A percentile compares a stretch with the other conserved stretches of the same genome.
These are phyloP conservation scores for Macaria liturata DNA, from an alignment of 2,888 invertebrate species.

Conservation along the genomic window DNA sequence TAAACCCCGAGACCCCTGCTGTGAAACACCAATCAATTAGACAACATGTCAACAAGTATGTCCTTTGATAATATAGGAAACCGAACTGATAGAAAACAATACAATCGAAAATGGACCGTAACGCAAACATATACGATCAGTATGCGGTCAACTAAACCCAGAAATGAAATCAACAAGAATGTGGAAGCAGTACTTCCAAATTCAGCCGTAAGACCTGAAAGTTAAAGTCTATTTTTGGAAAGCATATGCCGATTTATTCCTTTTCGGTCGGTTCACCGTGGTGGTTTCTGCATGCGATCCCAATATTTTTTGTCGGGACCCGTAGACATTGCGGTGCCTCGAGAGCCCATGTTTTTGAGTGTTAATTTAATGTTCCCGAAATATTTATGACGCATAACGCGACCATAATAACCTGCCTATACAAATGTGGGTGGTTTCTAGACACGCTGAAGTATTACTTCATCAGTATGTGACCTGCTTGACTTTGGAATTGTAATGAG, in stretches of 20 bases:
- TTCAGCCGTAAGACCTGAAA: constrained; percentile 36
- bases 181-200: constrained; percentile 39
- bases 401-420: constrained; percentile 75
- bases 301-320: constrained; percentile 71
- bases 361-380: constrained; percentile 83
- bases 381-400: constrained; percentile 83
- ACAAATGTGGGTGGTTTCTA: constrained; percentile 81
- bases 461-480: constrained; percentile 54
- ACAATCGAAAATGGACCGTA: constrained; percentile 67
- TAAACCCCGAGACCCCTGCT: constrained; percentile 73
- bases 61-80: constrained; percentile 72
- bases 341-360: constrained; percentile 79
- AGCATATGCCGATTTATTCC: constrained; percentile 39
- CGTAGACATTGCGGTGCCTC: constrained; percentile 81
- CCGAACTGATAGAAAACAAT: constrained; percentile 45
- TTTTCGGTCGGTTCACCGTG: constrained; percentile 51
- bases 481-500: constrained; percentile 2
- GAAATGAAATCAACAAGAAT: constrained; percentile 43
- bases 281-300: constrained; percentile 75
- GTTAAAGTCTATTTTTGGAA: constrained; percentile 25
- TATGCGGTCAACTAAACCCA: constrained; percentile 49
- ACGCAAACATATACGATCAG: constrained; percentile 60
- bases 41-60: constrained; percentile 83
- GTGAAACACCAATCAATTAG: constrained; percentile 82
- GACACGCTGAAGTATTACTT: constrained; percentile 68